Evolutionary conservation across 2,113 vertebrate species (phyloP).

Genomic region (Origma solitaria): DNA sequence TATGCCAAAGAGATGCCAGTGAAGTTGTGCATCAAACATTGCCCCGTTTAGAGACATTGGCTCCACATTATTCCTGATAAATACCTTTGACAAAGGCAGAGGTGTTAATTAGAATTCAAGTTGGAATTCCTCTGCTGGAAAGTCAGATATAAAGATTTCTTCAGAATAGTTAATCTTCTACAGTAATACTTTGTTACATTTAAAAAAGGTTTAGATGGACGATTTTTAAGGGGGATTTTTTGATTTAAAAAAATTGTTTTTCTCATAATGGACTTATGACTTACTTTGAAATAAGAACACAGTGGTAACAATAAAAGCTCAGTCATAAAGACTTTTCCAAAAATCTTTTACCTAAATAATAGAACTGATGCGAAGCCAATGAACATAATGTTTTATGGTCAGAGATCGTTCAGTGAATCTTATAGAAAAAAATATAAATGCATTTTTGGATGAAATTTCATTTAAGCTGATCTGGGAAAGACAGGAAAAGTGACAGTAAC

Average conservation of each 20-base stretch:
- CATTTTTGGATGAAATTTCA: not conserved
- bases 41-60: not conserved
- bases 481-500: not conserved
- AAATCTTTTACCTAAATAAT: not conserved
- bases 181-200: not conserved
- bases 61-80: not conserved
- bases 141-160: not conserved
- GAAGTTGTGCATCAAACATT: not conserved
- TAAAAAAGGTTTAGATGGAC: not conserved
- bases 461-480: not conserved
- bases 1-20: not conserved
- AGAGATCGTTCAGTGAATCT: not conserved
- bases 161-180: not conserved
- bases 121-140: not conserved
- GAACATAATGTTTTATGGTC: not conserved
- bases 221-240: not conserved
- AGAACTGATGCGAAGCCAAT: not conserved
- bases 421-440: not conserved
- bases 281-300: not conserved
- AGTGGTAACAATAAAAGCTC: not conserved
- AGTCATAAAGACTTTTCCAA: not conserved
- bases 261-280: not conserved
- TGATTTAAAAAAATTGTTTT: not conserved
- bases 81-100: not conserved
- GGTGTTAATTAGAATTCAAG: not conserved